Evolutionary conservation across 2,888 invertebrate genomes (phyloP), one percentile per base, ranked within the genome.

Genomic region (Watsonalla cultraria): DNA sequence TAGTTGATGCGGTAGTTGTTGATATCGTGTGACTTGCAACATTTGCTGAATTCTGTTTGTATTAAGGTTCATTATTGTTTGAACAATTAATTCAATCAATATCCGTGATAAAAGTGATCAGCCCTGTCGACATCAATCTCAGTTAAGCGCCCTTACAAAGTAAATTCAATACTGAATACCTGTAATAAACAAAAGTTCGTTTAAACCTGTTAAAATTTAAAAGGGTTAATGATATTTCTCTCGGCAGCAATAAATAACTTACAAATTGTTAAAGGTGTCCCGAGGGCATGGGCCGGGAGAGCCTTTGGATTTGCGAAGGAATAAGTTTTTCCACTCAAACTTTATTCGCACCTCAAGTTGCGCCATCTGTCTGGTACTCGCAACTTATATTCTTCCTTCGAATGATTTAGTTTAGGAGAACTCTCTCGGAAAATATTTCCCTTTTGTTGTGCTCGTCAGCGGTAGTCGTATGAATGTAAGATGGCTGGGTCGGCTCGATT

Each of bases 301-400:
- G 76, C 72, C 80, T 76, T 77, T 70, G 81, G 82, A 81, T 83
- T 82, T 80, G 77, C 70, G 67, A 61, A 78, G 62, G 84, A 83
- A 84, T 82, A 87, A 87, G 80, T 90, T 90, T 90, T 90, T 86
- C 85, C 85, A 87, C 88, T 88, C 85, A 81, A 90, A 88, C 83
- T 89, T 90, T 86, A 85, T 88, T 89, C 83, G 84, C 88, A 88
- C 90, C 90, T 89, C 86, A 72, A 77, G 57, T 77, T 74, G 72
- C 69, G 68, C 82, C 78, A 78, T 82, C 80, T 78, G 78, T 79
- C 76, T 76, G 76, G 72, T 74, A 80, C 80, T 83, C 69, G 72
- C 79, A 86, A 88, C 85, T 88, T 90, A 84, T 86, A 87, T 86
- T 86, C 84, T 83, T 82, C 66, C 82, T 83, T 83, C 82, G 84